Conservation (phyloP, 2,888 invertebrate species). For the Pediacus dermestoides region DNA sequence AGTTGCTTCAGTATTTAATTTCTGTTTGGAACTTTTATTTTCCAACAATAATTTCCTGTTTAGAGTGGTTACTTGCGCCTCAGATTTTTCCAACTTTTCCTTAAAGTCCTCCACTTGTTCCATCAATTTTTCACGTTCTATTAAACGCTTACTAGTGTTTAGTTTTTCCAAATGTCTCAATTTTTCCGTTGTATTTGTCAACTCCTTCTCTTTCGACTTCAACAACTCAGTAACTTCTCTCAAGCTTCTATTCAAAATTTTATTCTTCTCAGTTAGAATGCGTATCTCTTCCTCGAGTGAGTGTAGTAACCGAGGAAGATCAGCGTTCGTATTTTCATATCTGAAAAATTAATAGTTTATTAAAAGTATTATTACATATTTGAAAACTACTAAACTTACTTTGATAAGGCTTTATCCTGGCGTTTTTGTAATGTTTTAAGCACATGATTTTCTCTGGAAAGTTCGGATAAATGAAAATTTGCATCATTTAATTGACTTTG, state of each 20-base stretch:
- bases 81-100: constrained; percentile 56
- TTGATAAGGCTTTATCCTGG: constrained; percentile 72
- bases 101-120: constrained; percentile 59
- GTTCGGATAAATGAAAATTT: constrained; percentile 70
- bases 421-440: constrained; percentile 74
- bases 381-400: constrained; percentile 46
- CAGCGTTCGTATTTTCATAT: constrained; percentile 75
- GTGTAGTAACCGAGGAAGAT: constrained; percentile 70
- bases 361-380: constrained; percentile 3
- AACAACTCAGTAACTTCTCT: constrained; percentile 62
- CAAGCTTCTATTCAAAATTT: constrained; percentile 61
- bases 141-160: constrained; percentile 69
- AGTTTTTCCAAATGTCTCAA: constrained; percentile 67
- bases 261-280: constrained; percentile 65
- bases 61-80: constrained; percentile 62
- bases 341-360: constrained; percentile 38
- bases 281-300: constrained; percentile 76
- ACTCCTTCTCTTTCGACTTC: constrained; percentile 67
- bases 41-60: constrained; percentile 70
- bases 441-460: constrained; percentile 70
- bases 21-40: constrained; percentile 69
- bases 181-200: constrained; percentile 63
- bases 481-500: constrained; percentile 79
- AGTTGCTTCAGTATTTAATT: constrained; percentile 63
- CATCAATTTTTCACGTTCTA: constrained; percentile 69